Evolutionary conservation across 1,140 invertebrate genomes (phyloP).

Genomic region (Drosophila ambigua): DNA sequence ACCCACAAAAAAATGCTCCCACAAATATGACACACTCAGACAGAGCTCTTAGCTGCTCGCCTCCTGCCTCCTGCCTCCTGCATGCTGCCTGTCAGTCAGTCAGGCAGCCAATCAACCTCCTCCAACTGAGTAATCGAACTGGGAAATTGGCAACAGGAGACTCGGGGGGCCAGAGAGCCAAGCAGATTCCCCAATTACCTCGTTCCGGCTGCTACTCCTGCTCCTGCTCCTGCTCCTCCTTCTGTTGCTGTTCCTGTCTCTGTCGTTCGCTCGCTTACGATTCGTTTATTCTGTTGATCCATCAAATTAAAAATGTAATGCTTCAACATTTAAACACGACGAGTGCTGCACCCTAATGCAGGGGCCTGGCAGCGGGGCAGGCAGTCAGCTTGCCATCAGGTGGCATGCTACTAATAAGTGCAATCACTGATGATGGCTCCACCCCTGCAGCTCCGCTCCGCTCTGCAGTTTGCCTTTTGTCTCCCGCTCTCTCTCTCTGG

Average conservation of each 20-base stretch:
- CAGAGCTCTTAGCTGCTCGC: constrained; percentile 34
- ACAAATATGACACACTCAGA: constrained; percentile 48
- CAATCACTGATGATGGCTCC: constrained; percentile 60
- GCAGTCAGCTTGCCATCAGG: constrained; percentile 7
- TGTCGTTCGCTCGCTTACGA: constrained; percentile 72
- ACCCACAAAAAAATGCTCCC: constrained; percentile 12
- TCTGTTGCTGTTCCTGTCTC: constrained; percentile 7
- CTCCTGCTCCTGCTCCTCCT: no score
- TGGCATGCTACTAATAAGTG: constrained; percentile 72
- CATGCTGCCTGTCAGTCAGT: not conserved
- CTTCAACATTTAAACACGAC: constrained; percentile 72
- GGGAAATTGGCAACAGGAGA: no score
- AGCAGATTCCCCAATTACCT: no score
- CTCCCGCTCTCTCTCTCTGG: constrained; percentile 11
- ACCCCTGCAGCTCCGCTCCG: constrained; percentile 15
- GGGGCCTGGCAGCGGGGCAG: not conserved
- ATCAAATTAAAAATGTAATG: constrained; percentile 83
- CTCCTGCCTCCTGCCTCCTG: not conserved
- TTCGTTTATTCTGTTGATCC: constrained; percentile 83
- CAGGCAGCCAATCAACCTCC: no score
- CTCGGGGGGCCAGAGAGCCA: no score
- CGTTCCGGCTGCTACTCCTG: no score
- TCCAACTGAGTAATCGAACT: no score
- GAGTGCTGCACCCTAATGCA: constrained; percentile 40
- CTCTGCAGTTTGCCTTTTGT: constrained; percentile 61